Percentiles rank a stretch among this genome's conserved stretches.
Conservation (phyloP, 2,113 vertebrate species). For the Hiodon alosoides region DNA sequence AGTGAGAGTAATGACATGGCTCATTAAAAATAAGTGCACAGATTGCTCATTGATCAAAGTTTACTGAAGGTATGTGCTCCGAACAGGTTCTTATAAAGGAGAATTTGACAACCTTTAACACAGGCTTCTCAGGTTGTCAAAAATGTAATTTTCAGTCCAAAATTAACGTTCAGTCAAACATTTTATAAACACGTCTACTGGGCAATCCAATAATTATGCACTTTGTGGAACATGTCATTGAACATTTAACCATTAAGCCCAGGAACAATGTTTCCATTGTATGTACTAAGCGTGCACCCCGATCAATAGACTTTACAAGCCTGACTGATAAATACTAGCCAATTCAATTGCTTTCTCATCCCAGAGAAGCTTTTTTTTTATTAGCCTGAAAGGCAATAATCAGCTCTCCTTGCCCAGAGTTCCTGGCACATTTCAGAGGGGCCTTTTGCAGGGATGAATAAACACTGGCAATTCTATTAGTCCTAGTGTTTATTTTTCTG, state of each 20-base stretch:
- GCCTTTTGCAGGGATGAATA: background rate
- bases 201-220: background rate
- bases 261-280: no score
- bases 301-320: background rate
- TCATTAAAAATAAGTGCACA: background rate
- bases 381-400: no score
- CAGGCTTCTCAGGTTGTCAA: background rate
- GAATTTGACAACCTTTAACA: background rate
- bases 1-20: background rate
- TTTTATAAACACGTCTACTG: background rate
- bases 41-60: slow-evolving; percentile 1
- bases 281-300: background rate
- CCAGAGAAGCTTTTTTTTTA: no score
- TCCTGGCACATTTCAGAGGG: background rate
- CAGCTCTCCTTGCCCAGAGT: background rate
- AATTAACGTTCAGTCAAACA: background rate
- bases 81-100: background rate
- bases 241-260: background rate
- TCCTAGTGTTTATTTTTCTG: slow-evolving; percentile 2
- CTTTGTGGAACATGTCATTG: background rate
- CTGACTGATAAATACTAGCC: background rate
- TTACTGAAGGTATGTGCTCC: no score
- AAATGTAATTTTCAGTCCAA: background rate
- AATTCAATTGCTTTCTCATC: no score
- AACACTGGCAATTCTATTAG: slow-evolving; percentile 9